Percentiles rank a stretch among this genome's conserved stretches.
phyloP scores from a whole-genome alignment of 2,888 invertebrate species.

The Dasypogon diadema region DNA sequence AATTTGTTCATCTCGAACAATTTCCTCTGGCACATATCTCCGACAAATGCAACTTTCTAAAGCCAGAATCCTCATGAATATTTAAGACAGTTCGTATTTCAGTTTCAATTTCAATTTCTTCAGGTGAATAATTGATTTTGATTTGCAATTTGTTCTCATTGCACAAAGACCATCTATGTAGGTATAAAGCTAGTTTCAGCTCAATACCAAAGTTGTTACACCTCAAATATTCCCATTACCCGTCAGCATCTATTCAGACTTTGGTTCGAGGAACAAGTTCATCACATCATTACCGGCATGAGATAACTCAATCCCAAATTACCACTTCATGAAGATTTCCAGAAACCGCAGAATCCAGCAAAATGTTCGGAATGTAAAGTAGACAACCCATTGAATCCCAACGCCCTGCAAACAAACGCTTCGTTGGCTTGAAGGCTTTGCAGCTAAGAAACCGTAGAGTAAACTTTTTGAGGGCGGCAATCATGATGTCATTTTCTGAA shows the following conservation, averaged over 20 bases:
- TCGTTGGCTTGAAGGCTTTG: background rate
- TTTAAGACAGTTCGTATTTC: constrained; percentile 11
- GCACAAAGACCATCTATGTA: background rate
- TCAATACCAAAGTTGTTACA: background rate
- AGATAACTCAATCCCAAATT: constrained; percentile 48
- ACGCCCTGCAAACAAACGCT: constrained; percentile 35
- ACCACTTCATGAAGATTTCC: constrained; percentile 49
- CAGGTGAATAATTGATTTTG: constrained; percentile 30
- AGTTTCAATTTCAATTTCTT: constrained; percentile 37
- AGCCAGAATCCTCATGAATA: constrained; percentile 25
- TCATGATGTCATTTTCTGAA: constrained; percentile 44
- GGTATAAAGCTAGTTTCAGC: background rate
- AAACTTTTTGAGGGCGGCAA: constrained; percentile 47
- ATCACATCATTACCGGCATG: constrained; percentile 47
- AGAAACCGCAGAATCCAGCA: constrained; percentile 39
- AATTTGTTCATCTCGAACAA: background rate
- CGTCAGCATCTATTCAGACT: background rate
- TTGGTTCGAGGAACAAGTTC: constrained; percentile 26
- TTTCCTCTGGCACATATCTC: background rate
- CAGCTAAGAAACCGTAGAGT: constrained; percentile 10
- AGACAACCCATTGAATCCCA: constrained; percentile 2
- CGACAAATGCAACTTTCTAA: constrained; percentile 15
- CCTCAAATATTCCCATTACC: constrained; percentile 2
- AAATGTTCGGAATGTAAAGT: constrained; percentile 46
- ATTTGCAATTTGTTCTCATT: constrained; percentile 26